These are phyloP conservation scores for Linyphia triangularis DNA, from an alignment of 2,888 invertebrate species.

Conservation along the genomic window DNA sequence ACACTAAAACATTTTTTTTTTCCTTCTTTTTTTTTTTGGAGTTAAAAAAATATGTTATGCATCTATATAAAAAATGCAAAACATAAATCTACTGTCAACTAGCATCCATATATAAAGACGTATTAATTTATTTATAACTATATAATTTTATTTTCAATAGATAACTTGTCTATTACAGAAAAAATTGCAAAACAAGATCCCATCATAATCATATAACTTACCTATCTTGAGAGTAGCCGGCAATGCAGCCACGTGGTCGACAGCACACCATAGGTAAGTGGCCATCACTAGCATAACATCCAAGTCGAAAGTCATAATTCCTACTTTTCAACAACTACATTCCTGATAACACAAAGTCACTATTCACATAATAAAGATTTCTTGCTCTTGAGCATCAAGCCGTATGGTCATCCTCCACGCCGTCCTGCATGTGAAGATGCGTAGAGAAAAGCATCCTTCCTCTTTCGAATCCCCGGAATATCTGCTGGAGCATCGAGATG, in stretches of 20 bases:
- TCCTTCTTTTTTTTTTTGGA: too few relatives aligned
- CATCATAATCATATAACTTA: background rate
- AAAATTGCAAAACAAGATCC: background rate
- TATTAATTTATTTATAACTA: too few relatives aligned
- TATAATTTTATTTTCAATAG: too few relatives aligned
- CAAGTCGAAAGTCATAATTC: slow-evolving; percentile 24
- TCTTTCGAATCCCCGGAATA: slow-evolving; percentile 20
- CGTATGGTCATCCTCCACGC: slow-evolving; percentile 22
- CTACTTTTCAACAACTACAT: background rate
- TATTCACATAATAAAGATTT: background rate
- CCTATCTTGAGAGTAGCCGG: slow-evolving; percentile 49
- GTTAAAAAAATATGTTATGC: too few relatives aligned
- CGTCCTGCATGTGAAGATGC: background rate
- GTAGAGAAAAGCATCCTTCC: slow-evolving; percentile 18
- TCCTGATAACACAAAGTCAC: background rate
- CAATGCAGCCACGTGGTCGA: slow-evolving; percentile 48
- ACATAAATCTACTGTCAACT: too few relatives aligned
- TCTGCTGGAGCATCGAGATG: slow-evolving; percentile 20
- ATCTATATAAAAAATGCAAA: too few relatives aligned
- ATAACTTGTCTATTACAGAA: too few relatives aligned
- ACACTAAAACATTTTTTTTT: too few relatives aligned
- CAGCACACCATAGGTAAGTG: slow-evolving; percentile 16
- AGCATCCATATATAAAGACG: too few relatives aligned
- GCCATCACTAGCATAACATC: slow-evolving; percentile 24
- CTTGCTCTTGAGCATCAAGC: background rate